These are phyloP conservation scores for Chrysolina oricalcia DNA, from an alignment of 2,888 invertebrate species.

Conservation along the genomic window DNA sequence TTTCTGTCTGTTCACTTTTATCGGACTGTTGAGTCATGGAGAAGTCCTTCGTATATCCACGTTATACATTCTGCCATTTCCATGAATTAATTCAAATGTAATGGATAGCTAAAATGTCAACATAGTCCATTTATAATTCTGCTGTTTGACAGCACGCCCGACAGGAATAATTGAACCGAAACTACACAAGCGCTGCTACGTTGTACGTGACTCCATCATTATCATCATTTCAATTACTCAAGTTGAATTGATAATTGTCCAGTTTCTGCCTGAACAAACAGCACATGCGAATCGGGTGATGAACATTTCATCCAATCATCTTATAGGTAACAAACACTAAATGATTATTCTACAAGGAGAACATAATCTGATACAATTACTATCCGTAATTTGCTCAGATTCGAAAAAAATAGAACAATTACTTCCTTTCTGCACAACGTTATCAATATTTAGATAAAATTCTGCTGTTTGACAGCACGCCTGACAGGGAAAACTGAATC, in stretches of 20 bases:
- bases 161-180: constrained; percentile 32
- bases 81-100: constrained; percentile 22
- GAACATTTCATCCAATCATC: background rate
- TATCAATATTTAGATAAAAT: background rate
- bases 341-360: background rate
- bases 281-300: constrained; percentile 13
- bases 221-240: constrained; percentile 36
- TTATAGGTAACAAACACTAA: no score
- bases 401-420: no score
- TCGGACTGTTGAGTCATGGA: background rate
- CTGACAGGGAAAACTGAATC: constrained; percentile 25
- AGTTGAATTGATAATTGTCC: constrained; percentile 32
- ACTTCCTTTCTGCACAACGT: no score
- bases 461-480: constrained; percentile 19
- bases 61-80: constrained; percentile 3
- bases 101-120: constrained; percentile 22
- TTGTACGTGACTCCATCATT: constrained; percentile 33
- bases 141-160: constrained; percentile 19
- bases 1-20: background rate
- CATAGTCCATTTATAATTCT: constrained; percentile 22
- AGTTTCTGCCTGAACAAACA: background rate
- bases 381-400: no score
- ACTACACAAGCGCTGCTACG: constrained; percentile 28
- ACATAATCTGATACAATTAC: background rate
- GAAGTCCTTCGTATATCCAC: background rate